Percentiles rank a stretch among this genome's conserved stretches.
Conservation (phyloP, 2,113 vertebrate genomes). For the Protobothrops mucrosquamatus region DNA sequence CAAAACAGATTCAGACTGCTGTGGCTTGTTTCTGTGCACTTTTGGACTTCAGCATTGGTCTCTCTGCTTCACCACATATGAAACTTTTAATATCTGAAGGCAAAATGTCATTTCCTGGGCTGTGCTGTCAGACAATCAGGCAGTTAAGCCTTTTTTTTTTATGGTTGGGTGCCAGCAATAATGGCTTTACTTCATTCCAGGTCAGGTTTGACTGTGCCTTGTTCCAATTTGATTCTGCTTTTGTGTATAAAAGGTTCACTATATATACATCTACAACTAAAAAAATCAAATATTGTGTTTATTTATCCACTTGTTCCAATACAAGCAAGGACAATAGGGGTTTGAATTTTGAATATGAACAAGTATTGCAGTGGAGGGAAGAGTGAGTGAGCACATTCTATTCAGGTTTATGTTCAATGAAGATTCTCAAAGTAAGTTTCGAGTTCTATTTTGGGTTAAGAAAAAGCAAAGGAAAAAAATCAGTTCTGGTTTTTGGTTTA, state of each 20-base stretch:
- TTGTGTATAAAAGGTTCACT: neutral
- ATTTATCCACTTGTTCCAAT: neutral
- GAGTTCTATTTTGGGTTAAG: neutral
- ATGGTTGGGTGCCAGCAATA: neutral
- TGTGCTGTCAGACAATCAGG: neutral
- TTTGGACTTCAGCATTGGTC: neutral
- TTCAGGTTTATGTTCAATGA: neutral
- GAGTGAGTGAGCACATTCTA: neutral
- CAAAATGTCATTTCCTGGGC: neutral
- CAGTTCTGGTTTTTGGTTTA: neutral
- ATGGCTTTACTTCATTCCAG: neutral
- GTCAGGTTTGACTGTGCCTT: neutral
- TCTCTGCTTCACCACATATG: constrained; percentile 8
- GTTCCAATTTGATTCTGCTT: neutral
- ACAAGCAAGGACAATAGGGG: neutral
- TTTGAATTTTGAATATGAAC: neutral
- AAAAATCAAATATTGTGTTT: neutral
- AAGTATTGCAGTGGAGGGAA: neutral
- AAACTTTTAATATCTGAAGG: neutral
- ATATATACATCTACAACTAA: neutral
- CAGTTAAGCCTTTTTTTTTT: neutral
- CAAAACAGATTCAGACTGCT: constrained; percentile 32
- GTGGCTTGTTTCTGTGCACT: constrained; percentile 9
- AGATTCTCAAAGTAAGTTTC: neutral
- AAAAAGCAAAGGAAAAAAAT: neutral